Evolutionary conservation across 2,888 invertebrate species (phyloP), one percentile per base, ranked within the genome.

Genomic region (Stenichneumon culpator): DNA sequence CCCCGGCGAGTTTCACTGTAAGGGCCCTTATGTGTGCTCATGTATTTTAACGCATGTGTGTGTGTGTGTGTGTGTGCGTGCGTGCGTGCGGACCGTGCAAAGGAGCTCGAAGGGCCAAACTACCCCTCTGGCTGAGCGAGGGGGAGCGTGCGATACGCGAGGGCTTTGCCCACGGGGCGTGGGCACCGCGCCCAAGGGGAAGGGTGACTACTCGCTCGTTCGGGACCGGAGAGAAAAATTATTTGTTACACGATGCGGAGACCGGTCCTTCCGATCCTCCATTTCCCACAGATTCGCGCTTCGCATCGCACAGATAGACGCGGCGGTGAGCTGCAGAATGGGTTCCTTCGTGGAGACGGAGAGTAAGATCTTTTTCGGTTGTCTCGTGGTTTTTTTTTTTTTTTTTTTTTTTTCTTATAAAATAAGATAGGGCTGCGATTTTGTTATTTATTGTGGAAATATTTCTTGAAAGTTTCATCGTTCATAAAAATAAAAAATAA

Each of bases 141-240:
- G 88, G 89, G 88, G 88, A 90, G 87, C 89, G 89, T 89, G 90
- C 90, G 88, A 89, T 85, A 84, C 87, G 84, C 86, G 85, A 87
- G 87, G 90, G 89, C 88, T 90, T 87, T 88, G 84, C 88, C 82
- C 69, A 86, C 65, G 87, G 90, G 89, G 89, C 90, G 89, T 89
- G 89, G 88, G 87, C 86, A 86, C 50, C 78, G 81, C 83, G 79
- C 70, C 77, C 70, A 67, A 50, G 75, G 81, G 83, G 84, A 82
- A 79, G 81, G 82, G 50, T 84, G 79, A 73, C 50, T 74, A 70
- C 68, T 50, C 50, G 52, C 65, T 69, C 68, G 36, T 50, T 73
- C 50, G 63, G 52, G 70, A 36, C 52, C 75, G 60, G 70, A 67
- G 68, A 68, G 68, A 82, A 68, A 47, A 77, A 78, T 83, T 69